These are phyloP conservation scores for Caranx ignobilis DNA, from an alignment of 2,113 vertebrate species.

Conservation along the genomic window DNA sequence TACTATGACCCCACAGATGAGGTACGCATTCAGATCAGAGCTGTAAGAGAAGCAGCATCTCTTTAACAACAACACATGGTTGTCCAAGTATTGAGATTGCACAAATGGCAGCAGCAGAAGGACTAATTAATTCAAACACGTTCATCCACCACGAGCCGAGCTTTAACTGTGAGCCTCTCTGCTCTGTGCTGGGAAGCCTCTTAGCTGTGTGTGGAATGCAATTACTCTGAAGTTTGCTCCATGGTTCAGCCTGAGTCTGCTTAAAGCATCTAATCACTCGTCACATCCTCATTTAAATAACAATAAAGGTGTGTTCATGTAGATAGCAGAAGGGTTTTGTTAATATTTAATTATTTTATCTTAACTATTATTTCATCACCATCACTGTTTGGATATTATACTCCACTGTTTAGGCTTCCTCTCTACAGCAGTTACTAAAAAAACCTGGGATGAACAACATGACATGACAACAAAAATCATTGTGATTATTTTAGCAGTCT, in stretches of 20 bases:
- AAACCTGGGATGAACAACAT: neutral
- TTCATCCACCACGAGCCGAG: slow-evolving; percentile 1
- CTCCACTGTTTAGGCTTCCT: neutral
- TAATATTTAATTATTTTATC: too few species aligned
- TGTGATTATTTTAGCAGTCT: too few species aligned
- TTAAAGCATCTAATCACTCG: slow-evolving; percentile 20
- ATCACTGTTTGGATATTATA: neutral
- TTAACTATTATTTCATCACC: too few species aligned
- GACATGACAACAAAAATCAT: too few species aligned
- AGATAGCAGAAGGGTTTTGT: too few species aligned
- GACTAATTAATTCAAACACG: slow-evolving; percentile 14
- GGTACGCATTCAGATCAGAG: slow-evolving; percentile 72
- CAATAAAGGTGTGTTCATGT: too few species aligned
- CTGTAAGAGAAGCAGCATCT: neutral
- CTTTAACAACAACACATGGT: neutral
- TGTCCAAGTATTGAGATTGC: slow-evolving; percentile 7
- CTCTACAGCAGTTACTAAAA: neutral
- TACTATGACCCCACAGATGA: slow-evolving; percentile 94
- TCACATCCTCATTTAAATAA: neutral
- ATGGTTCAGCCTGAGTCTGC: neutral
- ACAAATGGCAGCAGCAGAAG: neutral
- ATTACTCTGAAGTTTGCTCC: slow-evolving; percentile 26
- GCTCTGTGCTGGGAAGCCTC: slow-evolving; percentile 39
- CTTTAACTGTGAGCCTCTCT: slow-evolving; percentile 29
- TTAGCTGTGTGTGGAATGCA: slow-evolving; percentile 46